A percentile compares a stretch with the other conserved stretches of the same genome.
Evolutionary conservation across 2,797 vertebrate genomes (phyloP).

Genomic region (Etheostoma perlongum): DNA sequence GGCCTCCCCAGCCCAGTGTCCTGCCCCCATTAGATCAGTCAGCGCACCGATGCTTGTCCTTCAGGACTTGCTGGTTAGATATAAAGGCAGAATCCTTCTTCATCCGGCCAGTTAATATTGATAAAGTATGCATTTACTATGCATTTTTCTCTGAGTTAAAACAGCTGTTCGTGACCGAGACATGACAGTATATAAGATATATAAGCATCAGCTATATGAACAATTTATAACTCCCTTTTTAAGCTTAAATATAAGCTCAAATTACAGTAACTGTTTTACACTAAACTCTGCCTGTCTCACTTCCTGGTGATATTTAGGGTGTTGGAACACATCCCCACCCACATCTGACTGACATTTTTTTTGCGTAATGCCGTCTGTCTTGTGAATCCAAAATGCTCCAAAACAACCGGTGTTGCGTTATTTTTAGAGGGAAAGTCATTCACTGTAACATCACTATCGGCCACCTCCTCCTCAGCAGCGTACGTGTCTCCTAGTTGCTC

Average conservation of each 20-base stretch:
- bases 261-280: not conserved
- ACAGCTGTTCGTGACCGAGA: not conserved
- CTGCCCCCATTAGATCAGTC: slow-evolving; percentile 27
- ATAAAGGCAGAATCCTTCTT: not conserved
- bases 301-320: slow-evolving; percentile 35
- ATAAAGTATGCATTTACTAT: slow-evolving; percentile 8
- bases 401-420: slow-evolving; percentile 47
- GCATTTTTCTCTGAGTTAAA: slow-evolving; percentile 4
- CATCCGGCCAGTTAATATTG: slow-evolving; percentile 14
- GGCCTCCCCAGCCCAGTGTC: slow-evolving; percentile 23
- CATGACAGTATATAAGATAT: not conserved
- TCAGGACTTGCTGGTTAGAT: slow-evolving; percentile 36
- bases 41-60: slow-evolving; percentile 28
- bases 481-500: slow-evolving; percentile 33
- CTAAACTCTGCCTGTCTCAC: not conserved
- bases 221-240: not conserved
- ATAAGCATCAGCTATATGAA: not conserved
- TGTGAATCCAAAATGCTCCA: slow-evolving; percentile 34
- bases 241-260: not conserved
- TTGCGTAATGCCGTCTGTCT: slow-evolving; percentile 25
- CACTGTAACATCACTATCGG: slow-evolving; percentile 44
- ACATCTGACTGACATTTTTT: slow-evolving; percentile 20
- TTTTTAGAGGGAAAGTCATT: slow-evolving; percentile 60
- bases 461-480: slow-evolving; percentile 51
- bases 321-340: slow-evolving; percentile 15